Base-by-base conservation (phyloP, 2,113 vertebrate genomes). In the Pitta sordida region DNA sequence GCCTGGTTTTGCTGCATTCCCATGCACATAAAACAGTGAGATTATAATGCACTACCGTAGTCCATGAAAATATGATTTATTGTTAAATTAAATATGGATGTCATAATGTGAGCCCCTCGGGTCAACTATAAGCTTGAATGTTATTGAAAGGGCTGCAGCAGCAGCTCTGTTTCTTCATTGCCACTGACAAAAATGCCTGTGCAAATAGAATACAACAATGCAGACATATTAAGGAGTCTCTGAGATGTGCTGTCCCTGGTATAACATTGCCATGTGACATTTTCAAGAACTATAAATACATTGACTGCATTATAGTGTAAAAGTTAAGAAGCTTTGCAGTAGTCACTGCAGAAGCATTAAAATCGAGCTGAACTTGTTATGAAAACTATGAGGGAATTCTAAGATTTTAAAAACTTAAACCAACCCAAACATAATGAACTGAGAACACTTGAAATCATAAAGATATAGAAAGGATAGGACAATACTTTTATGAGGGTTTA, bases 221-320 rank as follows among this genome's bases (percentile, higher is more conserved):
- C 80, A 92, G 90, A 78, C 82, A 80, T 78, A 44, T 95, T 95
- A 97, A 97, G 68, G 75, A 95, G 84, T 75, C 51, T 92, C 76
- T 89, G 81, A 74, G 68, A 92, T 83, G 83, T 86, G 88, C 94
- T 76, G 89, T 90, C 78, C 89, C 83, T 95, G 81, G 71, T 76
- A 95, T 94, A 89, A 92, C 41, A 90, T 76, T 78, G 82, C 82
- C 90, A 93, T 76, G 67, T 91, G 83, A 91, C 76, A 84, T 91
- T 97, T 95, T 91, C 59, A 83, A 80, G 88, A 95, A 86, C 70
- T 95, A 94, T 95, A 96, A 96, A 96, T 95, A 95, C 74, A 91
- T 79, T 86, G 92, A 88, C 92, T 95, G 84, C 90, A 91, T 95
- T 94, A 90, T 64, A 77, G 73, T 91, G 59, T 78, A 91, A 77